These are phyloP conservation scores for Pollenia griseotomentosa DNA, from an alignment of 2,888 invertebrate genomes.

Conservation along the genomic window DNA sequence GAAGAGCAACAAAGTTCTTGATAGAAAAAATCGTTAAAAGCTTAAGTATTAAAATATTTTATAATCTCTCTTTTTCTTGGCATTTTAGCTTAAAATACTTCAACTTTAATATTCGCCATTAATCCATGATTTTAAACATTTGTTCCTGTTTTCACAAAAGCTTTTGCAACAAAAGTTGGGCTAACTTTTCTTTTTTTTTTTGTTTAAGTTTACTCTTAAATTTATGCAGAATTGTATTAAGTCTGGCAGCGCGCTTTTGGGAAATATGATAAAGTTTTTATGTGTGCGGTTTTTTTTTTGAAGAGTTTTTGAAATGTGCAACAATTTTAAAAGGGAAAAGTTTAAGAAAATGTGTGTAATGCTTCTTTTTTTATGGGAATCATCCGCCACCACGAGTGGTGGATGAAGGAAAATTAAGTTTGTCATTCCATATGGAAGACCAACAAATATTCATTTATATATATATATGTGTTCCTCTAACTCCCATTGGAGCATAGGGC, in stretches of 20 bases:
- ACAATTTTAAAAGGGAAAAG: too few relatives aligned
- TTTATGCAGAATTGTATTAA: slow-evolving; percentile 18
- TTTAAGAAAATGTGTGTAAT: too few relatives aligned
- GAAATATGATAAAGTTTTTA: background rate
- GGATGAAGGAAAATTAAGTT: too few relatives aligned
- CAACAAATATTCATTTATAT: too few relatives aligned
- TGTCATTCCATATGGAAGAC: too few relatives aligned
- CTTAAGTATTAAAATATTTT: slow-evolving; percentile 46
- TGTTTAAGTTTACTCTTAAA: slow-evolving; percentile 1
- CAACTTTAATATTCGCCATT: background rate
- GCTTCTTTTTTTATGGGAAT: too few relatives aligned
- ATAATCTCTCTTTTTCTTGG: background rate
- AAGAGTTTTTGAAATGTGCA: too few relatives aligned
- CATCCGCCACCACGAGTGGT: too few relatives aligned
- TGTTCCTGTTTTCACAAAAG: slow-evolving; percentile 15
- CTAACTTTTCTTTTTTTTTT: background rate
- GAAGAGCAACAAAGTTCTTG: background rate
- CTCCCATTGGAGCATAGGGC: too few relatives aligned
- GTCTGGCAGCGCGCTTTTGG: background rate
- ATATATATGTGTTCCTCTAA: too few relatives aligned
- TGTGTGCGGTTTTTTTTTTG: background rate
- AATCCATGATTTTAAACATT: slow-evolving; percentile 1
- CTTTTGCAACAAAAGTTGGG: slow-evolving; percentile 18
- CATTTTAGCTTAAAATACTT: background rate
- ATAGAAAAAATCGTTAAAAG: slow-evolving; percentile 2